phyloP scores from a whole-genome alignment of 1,140 invertebrate genomes.

The Scaptomyza hsui region DNA sequence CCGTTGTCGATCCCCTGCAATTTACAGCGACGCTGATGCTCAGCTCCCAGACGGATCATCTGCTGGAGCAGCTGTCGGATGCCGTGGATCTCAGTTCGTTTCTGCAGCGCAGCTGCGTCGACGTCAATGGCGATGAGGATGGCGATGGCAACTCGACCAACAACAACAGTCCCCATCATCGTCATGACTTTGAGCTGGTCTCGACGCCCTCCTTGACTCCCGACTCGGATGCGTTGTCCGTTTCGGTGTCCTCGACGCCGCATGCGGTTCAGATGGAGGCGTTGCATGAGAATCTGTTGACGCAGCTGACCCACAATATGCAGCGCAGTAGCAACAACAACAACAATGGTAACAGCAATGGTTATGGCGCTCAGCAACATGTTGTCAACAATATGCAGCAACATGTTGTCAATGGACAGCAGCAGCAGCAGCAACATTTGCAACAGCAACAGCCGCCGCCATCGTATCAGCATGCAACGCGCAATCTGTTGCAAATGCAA shows the following conservation, averaged over 20 bases:
- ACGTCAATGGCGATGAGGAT: conserved; percentile 79
- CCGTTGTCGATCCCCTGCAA: conserved; percentile 89
- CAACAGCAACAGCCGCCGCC: conserved; percentile 71
- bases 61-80: conserved; percentile 89
- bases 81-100: conserved; percentile 90
- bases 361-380: conserved; percentile 80
- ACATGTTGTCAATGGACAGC: conserved; percentile 53
- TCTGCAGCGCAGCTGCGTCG: conserved; percentile 87
- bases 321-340: conserved; percentile 53
- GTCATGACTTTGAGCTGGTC: conserved; percentile 85
- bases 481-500: conserved; percentile 86
- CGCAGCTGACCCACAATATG: conserved; percentile 85
- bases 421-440: conserved; percentile 49
- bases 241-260: conserved; percentile 87
- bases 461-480: conserved; percentile 84
- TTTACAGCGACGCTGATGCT: conserved; percentile 92
- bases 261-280: conserved; percentile 85
- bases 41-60: conserved; percentile 89
- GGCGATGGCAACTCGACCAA: conserved; percentile 83
- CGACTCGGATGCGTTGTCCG: conserved; percentile 85
- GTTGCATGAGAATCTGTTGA: conserved; percentile 86
- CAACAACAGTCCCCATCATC: conserved; percentile 79
- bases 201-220: conserved; percentile 87
- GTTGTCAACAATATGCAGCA: conserved; percentile 54
- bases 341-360: conserved; percentile 65